Evolutionary conservation across 2,888 invertebrate species (phyloP), one percentile per base, ranked within the genome.

Genomic region (Orchestes rusci): DNA sequence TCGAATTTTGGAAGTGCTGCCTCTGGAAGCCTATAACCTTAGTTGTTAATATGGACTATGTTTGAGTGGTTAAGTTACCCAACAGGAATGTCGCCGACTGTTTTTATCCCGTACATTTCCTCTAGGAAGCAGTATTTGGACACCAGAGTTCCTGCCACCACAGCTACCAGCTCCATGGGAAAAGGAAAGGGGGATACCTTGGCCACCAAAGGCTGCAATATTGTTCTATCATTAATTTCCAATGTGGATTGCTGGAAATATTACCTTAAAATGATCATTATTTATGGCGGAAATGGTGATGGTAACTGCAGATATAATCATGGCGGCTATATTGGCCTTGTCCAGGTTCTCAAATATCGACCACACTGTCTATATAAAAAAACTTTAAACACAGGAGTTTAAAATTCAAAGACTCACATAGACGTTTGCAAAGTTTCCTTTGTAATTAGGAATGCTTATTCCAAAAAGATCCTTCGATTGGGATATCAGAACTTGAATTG

Each of bases 151-250:
- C 82, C 82, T 19, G 73, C 66, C 15, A 82, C 70, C 1, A 88
- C 83, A 16, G 79, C 78, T 30, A 87, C 72, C 19, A 89, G 68
- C 62, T 89, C 88, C 36, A 82, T 79, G 1, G 88, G 87, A 32
- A 88, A 64, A 1, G 87, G 87, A 59, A 85, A 74, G 34, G 73
- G 71, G 39, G 77, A 75, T 49, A 66, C 73, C 61, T 79, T 79
- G 4, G 72, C 71, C 10, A 76, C 57, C 56, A 70, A 68, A 0
- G 80, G 79, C 73, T 81, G 66, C 67, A 63, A 63, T 48, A 27
- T 28, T n/a, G 31, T 13, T 31, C 8, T 5, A 2, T 34, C 16
- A 34, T 16, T 10, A 4, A 34, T 34, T 16, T 15, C 8, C 18
- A 10, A 15, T 31, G 31, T 12, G n/a, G n/a, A 13, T n/a, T n/a